Evolutionary conservation across 2,888 invertebrate species (phyloP).

Genomic region (Tipula confusa): DNA sequence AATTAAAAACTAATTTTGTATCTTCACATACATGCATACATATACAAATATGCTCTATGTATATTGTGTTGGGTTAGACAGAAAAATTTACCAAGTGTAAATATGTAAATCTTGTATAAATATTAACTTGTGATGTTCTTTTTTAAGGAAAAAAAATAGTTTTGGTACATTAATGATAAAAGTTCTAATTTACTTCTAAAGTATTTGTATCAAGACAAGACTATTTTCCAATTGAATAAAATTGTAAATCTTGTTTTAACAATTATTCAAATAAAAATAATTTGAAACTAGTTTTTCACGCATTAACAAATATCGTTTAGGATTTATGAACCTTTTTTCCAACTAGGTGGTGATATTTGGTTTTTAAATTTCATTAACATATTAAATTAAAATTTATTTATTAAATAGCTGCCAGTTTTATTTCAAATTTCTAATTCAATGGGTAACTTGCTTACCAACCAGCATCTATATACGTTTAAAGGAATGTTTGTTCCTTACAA

Average conservation of each 20-base stretch:
- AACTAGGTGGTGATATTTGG: no score
- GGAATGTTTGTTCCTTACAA: no score
- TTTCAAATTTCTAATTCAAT: no score
- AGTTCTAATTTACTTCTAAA: not conserved
- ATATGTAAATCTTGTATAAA: constrained; percentile 3
- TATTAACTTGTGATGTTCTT: not conserved
- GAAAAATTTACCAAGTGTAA: not conserved
- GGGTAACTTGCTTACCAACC: no score
- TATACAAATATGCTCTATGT: not conserved
- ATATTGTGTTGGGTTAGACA: not conserved
- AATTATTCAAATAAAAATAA: not conserved
- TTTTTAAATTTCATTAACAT: no score
- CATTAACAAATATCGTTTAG: not conserved
- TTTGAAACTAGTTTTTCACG: not conserved
- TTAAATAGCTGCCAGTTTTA: no score
- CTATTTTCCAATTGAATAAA: constrained; percentile 1
- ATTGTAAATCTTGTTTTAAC: not conserved
- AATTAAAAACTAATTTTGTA: not conserved
- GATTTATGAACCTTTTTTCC: no score
- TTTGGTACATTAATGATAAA: not conserved
- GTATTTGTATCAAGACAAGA: not conserved
- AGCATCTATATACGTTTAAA: no score
- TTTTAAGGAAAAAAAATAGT: not conserved
- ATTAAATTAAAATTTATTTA: no score
- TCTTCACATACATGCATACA: not conserved